phyloP scores from a whole-genome alignment of 2,113 vertebrate genomes.

The Caranx melampygus region DNA sequence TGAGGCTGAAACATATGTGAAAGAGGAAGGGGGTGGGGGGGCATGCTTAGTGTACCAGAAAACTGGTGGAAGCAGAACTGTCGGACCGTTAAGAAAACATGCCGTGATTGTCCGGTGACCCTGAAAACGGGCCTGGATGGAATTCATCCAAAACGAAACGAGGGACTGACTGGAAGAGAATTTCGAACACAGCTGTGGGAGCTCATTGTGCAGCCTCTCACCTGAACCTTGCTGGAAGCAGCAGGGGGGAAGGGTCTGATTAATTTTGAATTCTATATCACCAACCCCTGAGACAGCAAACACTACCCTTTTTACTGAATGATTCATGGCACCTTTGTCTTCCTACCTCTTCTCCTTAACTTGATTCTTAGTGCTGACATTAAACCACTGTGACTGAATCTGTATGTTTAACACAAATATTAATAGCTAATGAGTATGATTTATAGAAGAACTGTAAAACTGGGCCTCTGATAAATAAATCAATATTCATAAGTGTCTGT shows the following conservation, averaged over 20 bases:
- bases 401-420: background rate
- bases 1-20: conserved; percentile 33
- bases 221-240: background rate
- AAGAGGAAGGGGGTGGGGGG: background rate
- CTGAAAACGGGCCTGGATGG: conserved; percentile 37
- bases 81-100: conserved; percentile 27
- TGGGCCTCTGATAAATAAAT: background rate
- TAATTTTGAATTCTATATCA: background rate
- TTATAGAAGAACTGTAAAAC: background rate
- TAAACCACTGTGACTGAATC: background rate
- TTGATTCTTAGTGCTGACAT: too few relatives aligned
- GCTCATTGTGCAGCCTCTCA: background rate
- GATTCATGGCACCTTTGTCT: background rate
- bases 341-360: too few relatives aligned
- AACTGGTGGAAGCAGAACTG: conserved; percentile 28
- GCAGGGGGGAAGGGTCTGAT: background rate
- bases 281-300: background rate
- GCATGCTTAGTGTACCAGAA: conserved; percentile 42
- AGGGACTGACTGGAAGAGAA: background rate
- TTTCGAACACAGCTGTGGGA: background rate
- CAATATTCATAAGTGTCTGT: too few relatives aligned
- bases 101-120: conserved; percentile 20
- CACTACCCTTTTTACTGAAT: background rate
- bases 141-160: conserved; percentile 38
- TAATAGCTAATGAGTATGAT: background rate